A percentile compares a stretch with the other conserved stretches of the same genome.
Conservation (phyloP, 2,888 invertebrate species). For the Epistrophe eligans region DNA sequence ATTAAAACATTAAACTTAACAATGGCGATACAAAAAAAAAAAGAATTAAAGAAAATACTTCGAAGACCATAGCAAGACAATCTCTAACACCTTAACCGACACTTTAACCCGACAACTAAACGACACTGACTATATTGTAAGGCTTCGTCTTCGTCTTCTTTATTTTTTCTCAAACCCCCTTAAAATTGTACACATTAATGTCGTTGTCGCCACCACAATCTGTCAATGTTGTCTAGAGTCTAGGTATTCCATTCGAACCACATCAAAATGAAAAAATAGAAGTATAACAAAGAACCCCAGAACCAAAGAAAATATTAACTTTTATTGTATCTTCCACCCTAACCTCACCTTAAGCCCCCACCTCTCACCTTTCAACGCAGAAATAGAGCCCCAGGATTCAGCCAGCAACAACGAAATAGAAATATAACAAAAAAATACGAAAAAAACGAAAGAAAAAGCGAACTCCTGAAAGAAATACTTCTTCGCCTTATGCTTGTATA, state of each 20-base stretch:
- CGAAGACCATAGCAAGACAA: conserved; percentile 32
- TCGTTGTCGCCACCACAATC: conserved; percentile 50
- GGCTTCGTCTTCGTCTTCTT: conserved; percentile 21
- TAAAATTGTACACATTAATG: conserved; percentile 14
- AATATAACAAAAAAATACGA: background rate
- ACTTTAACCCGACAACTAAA: conserved; percentile 43
- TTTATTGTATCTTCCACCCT: conserved; percentile 50
- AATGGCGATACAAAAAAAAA: conserved; percentile 13
- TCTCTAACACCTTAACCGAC: conserved; percentile 48
- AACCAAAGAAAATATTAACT: conserved; percentile 74
- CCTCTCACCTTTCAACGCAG: conserved; percentile 27
- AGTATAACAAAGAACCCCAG: conserved; percentile 47
- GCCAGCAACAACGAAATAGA: background rate
- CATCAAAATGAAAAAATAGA: conserved; percentile 59
- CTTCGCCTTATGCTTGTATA: conserved; percentile 19
- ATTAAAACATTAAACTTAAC: conserved; percentile 34
- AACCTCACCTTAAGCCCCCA: conserved; percentile 49
- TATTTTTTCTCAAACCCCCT: background rate
- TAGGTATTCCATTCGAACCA: conserved; percentile 66
- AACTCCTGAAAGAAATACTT: conserved; percentile 34
- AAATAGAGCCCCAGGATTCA: conserved; percentile 12
- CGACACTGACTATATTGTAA: background rate
- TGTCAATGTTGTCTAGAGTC: conserved; percentile 32
- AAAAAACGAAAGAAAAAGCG: conserved; percentile 18
- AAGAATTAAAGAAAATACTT: conserved; percentile 4